phyloP scores from a whole-genome alignment of 1,140 invertebrate genomes.

The Rhizoglyphus robini region DNA sequence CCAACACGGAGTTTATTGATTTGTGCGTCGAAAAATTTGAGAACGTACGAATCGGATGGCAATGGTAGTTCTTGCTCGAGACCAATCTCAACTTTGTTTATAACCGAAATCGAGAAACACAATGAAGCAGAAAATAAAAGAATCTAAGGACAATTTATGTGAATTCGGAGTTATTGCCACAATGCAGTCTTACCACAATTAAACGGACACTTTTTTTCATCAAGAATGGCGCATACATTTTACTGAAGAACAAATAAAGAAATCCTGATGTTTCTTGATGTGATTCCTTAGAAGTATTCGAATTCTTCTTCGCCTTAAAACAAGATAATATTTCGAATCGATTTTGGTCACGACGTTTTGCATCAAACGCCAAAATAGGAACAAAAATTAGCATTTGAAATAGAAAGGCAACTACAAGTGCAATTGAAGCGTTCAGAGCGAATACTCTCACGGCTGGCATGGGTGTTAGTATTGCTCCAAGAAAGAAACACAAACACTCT shows the following conservation, averaged over 20 bases:
- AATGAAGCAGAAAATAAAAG: constrained; percentile 79
- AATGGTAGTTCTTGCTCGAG: constrained; percentile 77
- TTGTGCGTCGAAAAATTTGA: constrained; percentile 62
- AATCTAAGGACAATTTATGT: constrained; percentile 17
- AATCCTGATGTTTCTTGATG: constrained; percentile 46
- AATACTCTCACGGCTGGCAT: constrained; percentile 97
- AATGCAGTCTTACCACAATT: constrained; percentile 40
- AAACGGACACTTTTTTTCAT: constrained; percentile 52
- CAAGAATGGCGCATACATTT: constrained; percentile 70
- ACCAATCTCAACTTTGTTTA: constrained; percentile 67
- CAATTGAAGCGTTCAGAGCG: constrained; percentile 87
- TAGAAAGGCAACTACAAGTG: constrained; percentile 87
- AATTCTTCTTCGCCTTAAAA: constrained; percentile 8
- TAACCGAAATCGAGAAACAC: constrained; percentile 66
- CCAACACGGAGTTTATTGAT: constrained; percentile 61
- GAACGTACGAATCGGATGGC: constrained; percentile 71
- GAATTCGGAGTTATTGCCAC: too few relatives aligned
- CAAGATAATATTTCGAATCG: constrained; percentile 23
- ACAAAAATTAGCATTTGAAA: constrained; percentile 95
- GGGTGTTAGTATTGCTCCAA: constrained; percentile 74
- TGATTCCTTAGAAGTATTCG: not conserved
- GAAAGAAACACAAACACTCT: constrained; percentile 71
- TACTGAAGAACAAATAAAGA: constrained; percentile 69
- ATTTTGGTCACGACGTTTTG: constrained; percentile 51
- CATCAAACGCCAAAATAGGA: constrained; percentile 74